phyloP scores from a whole-genome alignment of 2,113 vertebrate species.

The Butastur rufipennis region DNA sequence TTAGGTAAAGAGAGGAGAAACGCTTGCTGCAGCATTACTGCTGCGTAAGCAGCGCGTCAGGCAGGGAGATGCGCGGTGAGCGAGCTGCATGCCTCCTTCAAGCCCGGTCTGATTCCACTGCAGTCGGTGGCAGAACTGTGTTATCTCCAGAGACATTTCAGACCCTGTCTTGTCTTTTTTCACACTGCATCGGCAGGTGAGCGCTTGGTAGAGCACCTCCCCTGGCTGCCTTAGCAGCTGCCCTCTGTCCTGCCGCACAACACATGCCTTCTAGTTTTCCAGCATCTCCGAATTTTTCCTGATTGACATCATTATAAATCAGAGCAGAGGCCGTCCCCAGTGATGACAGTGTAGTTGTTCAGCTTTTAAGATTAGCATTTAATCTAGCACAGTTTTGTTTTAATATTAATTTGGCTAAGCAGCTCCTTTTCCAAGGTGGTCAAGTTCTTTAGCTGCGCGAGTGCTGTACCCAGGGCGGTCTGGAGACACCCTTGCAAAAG shows the following conservation, averaged over 20 bases:
- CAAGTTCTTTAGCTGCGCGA: neutral
- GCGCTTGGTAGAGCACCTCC: neutral
- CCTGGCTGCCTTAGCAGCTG: neutral
- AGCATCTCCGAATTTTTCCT: neutral
- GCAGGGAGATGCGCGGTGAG: neutral
- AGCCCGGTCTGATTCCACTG: neutral
- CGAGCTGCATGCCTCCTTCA: rapidly evolving
- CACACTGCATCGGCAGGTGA: rapidly evolving
- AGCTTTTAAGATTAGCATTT: neutral
- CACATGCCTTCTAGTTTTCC: neutral
- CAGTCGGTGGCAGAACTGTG: neutral
- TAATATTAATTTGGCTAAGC: neutral
- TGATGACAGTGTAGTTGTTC: neutral
- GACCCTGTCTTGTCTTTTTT: neutral
- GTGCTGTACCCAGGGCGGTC: rapidly evolving
- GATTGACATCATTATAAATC: neutral
- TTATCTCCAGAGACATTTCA: neutral
- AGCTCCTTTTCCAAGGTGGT: neutral
- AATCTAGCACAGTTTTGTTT: neutral
- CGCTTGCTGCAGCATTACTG: neutral
- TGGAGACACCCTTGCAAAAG: too few relatives aligned
- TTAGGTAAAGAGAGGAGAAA: neutral
- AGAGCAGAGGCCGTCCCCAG: neutral
- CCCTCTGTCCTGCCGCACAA: neutral
- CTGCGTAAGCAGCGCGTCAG: neutral